These are phyloP conservation scores for Piaya cayana DNA, from an alignment of 2,113 vertebrate genomes.

Conservation along the genomic window DNA sequence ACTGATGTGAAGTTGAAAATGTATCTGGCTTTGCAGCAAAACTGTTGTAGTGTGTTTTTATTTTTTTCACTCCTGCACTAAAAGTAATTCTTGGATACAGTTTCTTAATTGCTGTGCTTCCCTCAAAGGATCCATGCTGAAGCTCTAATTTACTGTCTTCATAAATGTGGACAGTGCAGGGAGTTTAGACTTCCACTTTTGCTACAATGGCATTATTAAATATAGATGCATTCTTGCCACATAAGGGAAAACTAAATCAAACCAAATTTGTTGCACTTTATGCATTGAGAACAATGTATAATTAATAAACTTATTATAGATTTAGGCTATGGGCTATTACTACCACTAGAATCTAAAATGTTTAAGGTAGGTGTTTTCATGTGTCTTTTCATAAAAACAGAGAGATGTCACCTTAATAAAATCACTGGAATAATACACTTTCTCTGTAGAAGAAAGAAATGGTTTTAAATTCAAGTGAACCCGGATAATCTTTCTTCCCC, in stretches of 20 bases:
- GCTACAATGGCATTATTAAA: conserved; percentile 38
- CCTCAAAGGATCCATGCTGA: not conserved
- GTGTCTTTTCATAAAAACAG: not conserved
- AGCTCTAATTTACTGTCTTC: conserved; percentile 51
- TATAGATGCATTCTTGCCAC: conserved; percentile 49
- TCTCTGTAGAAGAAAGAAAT: not conserved
- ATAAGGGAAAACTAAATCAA: conserved; percentile 49
- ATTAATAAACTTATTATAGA: conserved; percentile 60
- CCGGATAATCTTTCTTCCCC: not conserved
- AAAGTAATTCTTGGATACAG: not conserved
- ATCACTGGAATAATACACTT: not conserved
- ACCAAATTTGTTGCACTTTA: conserved; percentile 62
- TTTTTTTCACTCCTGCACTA: not conserved
- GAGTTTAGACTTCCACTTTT: conserved; percentile 49
- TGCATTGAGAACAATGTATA: conserved; percentile 57
- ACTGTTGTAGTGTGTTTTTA: not conserved
- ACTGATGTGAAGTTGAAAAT: not conserved
- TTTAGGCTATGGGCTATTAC: not conserved
- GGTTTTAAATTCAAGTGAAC: not conserved
- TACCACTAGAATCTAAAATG: not conserved
- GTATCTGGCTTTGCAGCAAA: not conserved
- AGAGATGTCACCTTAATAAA: not conserved
- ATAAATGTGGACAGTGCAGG: conserved; percentile 12
- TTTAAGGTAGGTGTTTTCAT: not conserved
- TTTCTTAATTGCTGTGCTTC: conserved; percentile 41